A percentile compares a stretch with the other conserved stretches of the same genome.
phyloP scores from a whole-genome alignment of 1,140 invertebrate species.

The Hycleus phaleratus region DNA sequence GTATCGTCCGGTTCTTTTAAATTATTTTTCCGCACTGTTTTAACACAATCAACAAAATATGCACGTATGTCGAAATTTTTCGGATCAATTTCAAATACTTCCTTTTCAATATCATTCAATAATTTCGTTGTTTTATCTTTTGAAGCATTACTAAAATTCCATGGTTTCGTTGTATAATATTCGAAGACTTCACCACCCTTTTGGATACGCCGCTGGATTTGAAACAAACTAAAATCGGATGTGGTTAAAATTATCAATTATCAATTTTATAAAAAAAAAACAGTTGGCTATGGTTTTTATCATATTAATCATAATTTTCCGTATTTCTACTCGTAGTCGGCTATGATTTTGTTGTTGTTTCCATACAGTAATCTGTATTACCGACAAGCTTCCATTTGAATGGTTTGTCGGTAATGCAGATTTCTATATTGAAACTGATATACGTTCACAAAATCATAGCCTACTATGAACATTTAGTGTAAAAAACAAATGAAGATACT shows the following conservation, averaged over 20 bases:
- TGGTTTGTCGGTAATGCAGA: too few relatives aligned
- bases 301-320: too few relatives aligned
- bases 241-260: background rate
- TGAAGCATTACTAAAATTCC: slow-evolving; percentile 42
- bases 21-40: slow-evolving; percentile 43
- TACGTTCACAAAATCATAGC: too few relatives aligned
- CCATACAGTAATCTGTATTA: too few relatives aligned
- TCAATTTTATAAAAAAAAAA: background rate
- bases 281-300: too few relatives aligned
- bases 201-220: slow-evolving; percentile 36
- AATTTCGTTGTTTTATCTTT: slow-evolving; percentile 24
- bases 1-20: slow-evolving; percentile 49
- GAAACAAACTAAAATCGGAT: slow-evolving; percentile 12
- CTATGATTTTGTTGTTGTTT: too few relatives aligned
- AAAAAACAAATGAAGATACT: too few relatives aligned
- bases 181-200: slow-evolving; percentile 44
- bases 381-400: too few relatives aligned
- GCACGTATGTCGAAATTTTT: slow-evolving; percentile 37
- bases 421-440: too few relatives aligned
- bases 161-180: slow-evolving; percentile 43
- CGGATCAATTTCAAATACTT: slow-evolving; percentile 39
- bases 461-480: too few relatives aligned
- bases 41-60: slow-evolving; percentile 39
- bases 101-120: slow-evolving; percentile 38
- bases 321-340: too few relatives aligned